Base-by-base conservation (phyloP, 2,113 vertebrate species). In the Ranitomeya variabilis region DNA sequence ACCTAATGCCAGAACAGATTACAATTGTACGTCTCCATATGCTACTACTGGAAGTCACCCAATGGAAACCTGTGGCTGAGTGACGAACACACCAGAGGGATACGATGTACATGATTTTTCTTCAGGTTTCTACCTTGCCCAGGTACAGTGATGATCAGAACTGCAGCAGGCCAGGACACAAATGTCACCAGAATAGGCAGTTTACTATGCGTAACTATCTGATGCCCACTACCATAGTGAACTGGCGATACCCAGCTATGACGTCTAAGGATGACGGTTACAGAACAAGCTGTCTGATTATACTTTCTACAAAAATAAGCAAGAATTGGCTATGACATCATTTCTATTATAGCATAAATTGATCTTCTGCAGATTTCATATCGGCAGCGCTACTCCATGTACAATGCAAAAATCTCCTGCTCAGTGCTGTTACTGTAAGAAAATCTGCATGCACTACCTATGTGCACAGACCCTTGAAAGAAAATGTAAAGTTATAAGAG, bases 11-110 rank as follows among this genome's bases (percentile, higher is more conserved):
- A 81, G 14, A 64, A 45, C 80, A 81, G 57, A 62, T 81, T 81
- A 81, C 14, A 62, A 13, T 62, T 45, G 16, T 81, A 6, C 4
- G 26, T 81, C 19, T 37, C 59, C 57, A 81, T 81, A 81, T 81
- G 57, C 16, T 19, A 19, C 26, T 19, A 62, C 80, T 81, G 80
- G 80, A 80, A 80, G 79, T 15, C n/a, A 80, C 59, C 79, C 79
- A 60, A 59, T 80, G 18, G 26, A 59, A 60, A 80, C 79, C 60
- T 80, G n/a, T 80, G 79, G 79, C 54, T 16, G 54, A 52, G 12
- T 31, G n/a, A 31, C 13, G 79, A 18, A 60, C 55, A 80, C n/a
- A 13, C 80, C 80, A 81, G 15, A 45, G 59, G 59, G 16, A 64
- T 19, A 37, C 1, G 21, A 10, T 3, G 21, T 54, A n/a, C 73